phyloP scores from a whole-genome alignment of 2,888 invertebrate genomes.

The Rhamphomyia laevipes region DNA sequence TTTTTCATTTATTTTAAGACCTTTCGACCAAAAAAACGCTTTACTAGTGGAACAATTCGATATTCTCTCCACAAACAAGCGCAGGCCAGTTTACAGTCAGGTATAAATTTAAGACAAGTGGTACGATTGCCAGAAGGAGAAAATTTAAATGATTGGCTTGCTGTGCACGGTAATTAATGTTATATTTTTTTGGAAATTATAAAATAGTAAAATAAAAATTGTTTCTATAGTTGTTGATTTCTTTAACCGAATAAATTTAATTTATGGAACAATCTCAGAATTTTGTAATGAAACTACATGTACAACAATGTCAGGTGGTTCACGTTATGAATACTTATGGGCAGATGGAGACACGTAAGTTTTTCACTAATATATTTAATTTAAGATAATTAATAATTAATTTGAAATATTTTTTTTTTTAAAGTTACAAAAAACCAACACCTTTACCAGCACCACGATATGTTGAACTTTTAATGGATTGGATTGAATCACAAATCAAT shows the following conservation, averaged over 20 bases:
- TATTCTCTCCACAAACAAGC: constrained; percentile 85
- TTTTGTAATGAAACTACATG: constrained; percentile 73
- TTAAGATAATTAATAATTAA: background rate
- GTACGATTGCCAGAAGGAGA: constrained; percentile 75
- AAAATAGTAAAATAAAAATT: background rate
- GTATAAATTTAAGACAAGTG: constrained; percentile 69
- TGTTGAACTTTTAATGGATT: constrained; percentile 75
- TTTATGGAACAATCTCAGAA: constrained; percentile 81
- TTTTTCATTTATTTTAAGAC: constrained; percentile 47
- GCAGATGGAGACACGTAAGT: constrained; percentile 61
- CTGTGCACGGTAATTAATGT: constrained; percentile 63
- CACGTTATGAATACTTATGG: constrained; percentile 84
- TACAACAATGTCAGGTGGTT: constrained; percentile 84
- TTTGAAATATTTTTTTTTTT: background rate
- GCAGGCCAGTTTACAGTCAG: constrained; percentile 79
- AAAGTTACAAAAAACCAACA: constrained; percentile 59
- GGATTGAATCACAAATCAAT: constrained; percentile 84
- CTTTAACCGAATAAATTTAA: constrained; percentile 84
- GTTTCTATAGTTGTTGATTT: constrained; percentile 70
- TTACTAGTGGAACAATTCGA: constrained; percentile 74
- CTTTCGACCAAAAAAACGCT: constrained; percentile 78
- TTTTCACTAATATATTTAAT: background rate
- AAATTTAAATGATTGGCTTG: constrained; percentile 82
- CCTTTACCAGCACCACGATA: constrained; percentile 74
- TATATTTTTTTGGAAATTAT: background rate